Conservation (phyloP, 2,797 vertebrate genomes). For the Synaphobranchus kaupii region DNA sequence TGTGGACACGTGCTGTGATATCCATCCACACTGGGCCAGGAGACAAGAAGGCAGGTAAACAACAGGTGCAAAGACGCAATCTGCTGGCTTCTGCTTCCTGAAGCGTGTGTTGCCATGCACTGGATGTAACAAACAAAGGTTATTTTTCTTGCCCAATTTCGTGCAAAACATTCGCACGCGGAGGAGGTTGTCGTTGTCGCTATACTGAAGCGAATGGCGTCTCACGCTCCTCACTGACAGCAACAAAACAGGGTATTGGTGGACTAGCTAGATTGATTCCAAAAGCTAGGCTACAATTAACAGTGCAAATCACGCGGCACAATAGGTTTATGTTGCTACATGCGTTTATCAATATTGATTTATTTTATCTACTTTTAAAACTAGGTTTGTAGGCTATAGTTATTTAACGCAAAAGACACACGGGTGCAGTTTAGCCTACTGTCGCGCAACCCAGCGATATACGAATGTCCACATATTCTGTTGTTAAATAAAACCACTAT, state of each 20-base stretch:
- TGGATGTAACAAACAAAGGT: neutral
- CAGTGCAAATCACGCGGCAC: neutral
- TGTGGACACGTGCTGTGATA: constrained; percentile 2
- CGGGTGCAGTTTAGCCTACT: neutral
- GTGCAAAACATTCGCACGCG: neutral
- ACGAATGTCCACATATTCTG: neutral
- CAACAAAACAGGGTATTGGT: neutral
- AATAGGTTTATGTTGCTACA: neutral
- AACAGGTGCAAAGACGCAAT: constrained; percentile 33
- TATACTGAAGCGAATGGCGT: neutral
- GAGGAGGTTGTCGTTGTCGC: neutral
- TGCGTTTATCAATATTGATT: neutral
- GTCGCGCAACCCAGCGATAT: neutral
- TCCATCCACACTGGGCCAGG: neutral
- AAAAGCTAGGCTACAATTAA: neutral
- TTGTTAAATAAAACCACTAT: neutral
- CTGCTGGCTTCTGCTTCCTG: neutral
- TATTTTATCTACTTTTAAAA: neutral
- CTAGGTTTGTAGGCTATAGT: neutral
- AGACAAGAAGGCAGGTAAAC: constrained; percentile 27
- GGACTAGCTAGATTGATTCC: neutral
- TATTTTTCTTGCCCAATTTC: neutral
- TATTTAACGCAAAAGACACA: neutral
- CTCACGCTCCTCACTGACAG: neutral
- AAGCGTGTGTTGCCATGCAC: neutral